Base-by-base conservation (phyloP, 2,797 vertebrate genomes). In the Lerista edwardsae region DNA sequence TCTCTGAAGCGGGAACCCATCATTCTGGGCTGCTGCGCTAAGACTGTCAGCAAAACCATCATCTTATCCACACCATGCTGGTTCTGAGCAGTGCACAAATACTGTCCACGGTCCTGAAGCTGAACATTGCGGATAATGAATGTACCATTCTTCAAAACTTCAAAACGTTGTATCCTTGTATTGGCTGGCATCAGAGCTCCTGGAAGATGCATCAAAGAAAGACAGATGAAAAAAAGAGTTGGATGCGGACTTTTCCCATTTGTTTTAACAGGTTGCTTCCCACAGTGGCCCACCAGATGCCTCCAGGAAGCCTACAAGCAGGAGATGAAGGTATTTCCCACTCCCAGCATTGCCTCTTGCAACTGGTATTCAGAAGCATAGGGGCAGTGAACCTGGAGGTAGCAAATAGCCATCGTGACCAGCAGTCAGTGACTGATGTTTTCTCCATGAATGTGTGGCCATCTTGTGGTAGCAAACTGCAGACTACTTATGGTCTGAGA, bases 91-190 rank as follows among this genome's bases (percentile, higher is more conserved):
- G 92, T 96, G 92, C 98, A 99, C 84, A 97, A 75, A 93, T 98
- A 99, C 88, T 96, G 97, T 5, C 98, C 98, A 0, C 83, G 94
- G 87, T 99, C 98, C 47, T 95, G 91, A 25, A 95, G 93, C 7
- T 97, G 97, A 1, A 93, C 95, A 11, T 94, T 96, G 36, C 92
- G 96, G 87, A 99, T 97, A 89, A 96, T 82, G 15, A 99, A 93
- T 0, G 97, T 97, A 3, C 98, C 98, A 4, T 99, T 98, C 44
- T 94, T 89, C 81, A 97, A 95, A 39, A 99, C 97, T 87, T 98
- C 96, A 74, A 98, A 98, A 27, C 98, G 95, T 76, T 97, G 97
- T 25, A 96, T 89, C 71, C 91, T 94, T 73, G 95, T 97, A 92
- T 95, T 96, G 69, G 96, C 94, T 31, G 97, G 95, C 89, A 98